Evolutionary conservation across 2,888 invertebrate genomes (phyloP).

Genomic region (Allophyes oxyacanthae): DNA sequence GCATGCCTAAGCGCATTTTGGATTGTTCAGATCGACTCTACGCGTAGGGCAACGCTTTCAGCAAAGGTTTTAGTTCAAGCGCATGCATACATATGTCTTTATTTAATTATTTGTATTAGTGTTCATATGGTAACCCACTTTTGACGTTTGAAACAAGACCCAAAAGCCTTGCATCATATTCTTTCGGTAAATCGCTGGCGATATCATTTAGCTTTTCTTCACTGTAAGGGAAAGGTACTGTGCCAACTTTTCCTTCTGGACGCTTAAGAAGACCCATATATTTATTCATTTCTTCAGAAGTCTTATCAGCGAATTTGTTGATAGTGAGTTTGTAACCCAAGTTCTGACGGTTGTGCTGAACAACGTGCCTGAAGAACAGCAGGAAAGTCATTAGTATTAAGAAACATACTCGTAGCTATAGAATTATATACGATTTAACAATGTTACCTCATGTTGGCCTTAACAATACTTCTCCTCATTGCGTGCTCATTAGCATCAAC

Average conservation of each 20-base stretch:
- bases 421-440: background rate
- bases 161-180: constrained; percentile 70
- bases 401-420: background rate
- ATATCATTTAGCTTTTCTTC: constrained; percentile 54
- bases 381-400: background rate
- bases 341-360: constrained; percentile 66
- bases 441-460: constrained; percentile 47
- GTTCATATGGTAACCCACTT: constrained; percentile 61
- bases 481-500: constrained; percentile 37
- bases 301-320: constrained; percentile 77
- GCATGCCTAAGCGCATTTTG: too few species aligned
- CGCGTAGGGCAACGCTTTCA: too few species aligned
- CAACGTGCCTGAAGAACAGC: constrained; percentile 60
- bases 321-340: constrained; percentile 71
- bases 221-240: constrained; percentile 73
- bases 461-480: constrained; percentile 42
- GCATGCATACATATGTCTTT: too few species aligned
- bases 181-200: constrained; percentile 61
- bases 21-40: too few species aligned
- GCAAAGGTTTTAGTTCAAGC: too few species aligned
- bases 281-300: constrained; percentile 69
- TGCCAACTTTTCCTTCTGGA: constrained; percentile 65
- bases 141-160: constrained; percentile 71
- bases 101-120: too few species aligned
- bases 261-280: constrained; percentile 65